A percentile compares a stretch with the other conserved stretches of the same genome.
Evolutionary conservation across 2,113 vertebrate genomes (phyloP).

Genomic region (Drymodes brunneopygia): DNA sequence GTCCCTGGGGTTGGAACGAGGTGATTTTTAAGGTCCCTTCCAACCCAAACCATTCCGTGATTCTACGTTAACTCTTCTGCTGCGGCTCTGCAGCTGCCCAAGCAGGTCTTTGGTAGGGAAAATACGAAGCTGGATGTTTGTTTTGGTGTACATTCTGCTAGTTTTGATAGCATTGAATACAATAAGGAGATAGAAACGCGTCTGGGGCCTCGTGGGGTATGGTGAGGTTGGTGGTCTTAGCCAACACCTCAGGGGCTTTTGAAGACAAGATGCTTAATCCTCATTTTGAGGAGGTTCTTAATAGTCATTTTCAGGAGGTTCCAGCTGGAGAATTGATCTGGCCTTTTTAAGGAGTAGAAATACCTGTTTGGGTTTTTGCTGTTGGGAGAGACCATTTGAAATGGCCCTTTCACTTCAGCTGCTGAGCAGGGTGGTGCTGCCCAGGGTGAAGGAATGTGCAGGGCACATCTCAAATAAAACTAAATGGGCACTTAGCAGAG

Average conservation of each 20-base stretch:
- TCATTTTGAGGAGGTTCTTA: not conserved
- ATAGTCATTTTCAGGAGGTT: not conserved
- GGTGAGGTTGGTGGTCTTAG: rapidly evolving
- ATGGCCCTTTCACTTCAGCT: rapidly evolving
- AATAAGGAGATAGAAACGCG: rapidly evolving
- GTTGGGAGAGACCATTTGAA: not conserved
- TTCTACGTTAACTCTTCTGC: not conserved
- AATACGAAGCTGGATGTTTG: not conserved
- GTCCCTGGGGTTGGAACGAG: rapidly evolving
- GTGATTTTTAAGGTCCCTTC: not conserved
- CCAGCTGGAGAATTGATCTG: not conserved
- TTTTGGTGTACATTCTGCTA: not conserved
- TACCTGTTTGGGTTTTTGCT: not conserved
- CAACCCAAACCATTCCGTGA: not conserved
- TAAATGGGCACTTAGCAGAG: not conserved
- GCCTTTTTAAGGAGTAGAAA: not conserved
- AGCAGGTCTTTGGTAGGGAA: not conserved
- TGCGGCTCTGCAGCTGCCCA: not conserved
- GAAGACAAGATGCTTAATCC: not conserved
- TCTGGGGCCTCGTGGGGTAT: not conserved
- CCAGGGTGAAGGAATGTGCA: not conserved
- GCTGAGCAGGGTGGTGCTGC: rapidly evolving
- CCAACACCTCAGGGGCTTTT: not conserved
- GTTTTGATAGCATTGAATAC: not conserved
- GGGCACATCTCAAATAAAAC: not conserved